phyloP scores from a whole-genome alignment of 1,140 invertebrate genomes.

The Drosophila ercepeae region DNA sequence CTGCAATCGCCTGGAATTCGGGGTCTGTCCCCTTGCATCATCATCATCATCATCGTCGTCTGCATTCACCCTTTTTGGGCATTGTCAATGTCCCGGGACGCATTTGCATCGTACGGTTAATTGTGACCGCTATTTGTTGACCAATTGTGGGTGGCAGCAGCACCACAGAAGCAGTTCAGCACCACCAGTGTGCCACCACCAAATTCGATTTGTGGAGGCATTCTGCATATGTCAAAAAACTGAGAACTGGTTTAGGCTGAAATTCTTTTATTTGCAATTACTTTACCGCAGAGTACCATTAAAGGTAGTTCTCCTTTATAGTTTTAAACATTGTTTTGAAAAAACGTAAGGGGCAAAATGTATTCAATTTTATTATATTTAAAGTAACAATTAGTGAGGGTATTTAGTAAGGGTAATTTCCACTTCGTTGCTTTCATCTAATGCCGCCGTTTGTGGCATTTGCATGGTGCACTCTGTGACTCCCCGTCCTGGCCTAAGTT shows the following conservation, averaged over 20 bases:
- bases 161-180: slow-evolving; percentile 6
- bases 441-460: slow-evolving; percentile 13
- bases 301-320: no score
- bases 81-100: slow-evolving; percentile 58
- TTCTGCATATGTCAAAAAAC: slow-evolving; percentile 17
- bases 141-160: slow-evolving; percentile 77
- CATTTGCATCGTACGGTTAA: slow-evolving; percentile 82
- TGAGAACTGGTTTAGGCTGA: slow-evolving; percentile 44
- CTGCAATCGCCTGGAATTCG: slow-evolving; percentile 29
- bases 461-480: slow-evolving; percentile 20
- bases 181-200: slow-evolving; percentile 19
- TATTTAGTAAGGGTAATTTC: neutral
- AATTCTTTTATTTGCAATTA: neutral
- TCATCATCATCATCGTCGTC: slow-evolving; percentile 14
- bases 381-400: neutral
- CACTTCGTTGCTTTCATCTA: neutral
- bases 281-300: neutral
- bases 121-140: slow-evolving; percentile 76
- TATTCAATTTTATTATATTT: neutral
- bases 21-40: slow-evolving; percentile 17
- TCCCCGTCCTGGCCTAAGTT: slow-evolving; percentile 29
- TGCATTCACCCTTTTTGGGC: slow-evolving; percentile 63
- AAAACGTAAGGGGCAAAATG: neutral
- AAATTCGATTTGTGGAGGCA: slow-evolving; percentile 48
- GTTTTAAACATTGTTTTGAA: no score